Base-by-base conservation (phyloP, 2,888 invertebrate species). In the Drosophila parthenogenetica region DNA sequence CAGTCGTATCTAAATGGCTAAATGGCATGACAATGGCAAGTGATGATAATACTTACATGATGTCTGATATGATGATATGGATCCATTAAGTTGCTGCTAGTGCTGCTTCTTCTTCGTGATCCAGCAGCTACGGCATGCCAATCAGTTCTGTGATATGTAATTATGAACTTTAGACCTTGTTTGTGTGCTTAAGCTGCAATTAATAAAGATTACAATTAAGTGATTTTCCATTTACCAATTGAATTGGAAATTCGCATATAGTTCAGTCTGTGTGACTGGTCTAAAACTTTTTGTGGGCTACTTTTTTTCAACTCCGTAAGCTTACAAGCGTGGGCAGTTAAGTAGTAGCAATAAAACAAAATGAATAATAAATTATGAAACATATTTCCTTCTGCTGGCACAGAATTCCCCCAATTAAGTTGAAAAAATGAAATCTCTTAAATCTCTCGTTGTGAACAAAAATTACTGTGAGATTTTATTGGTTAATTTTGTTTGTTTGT, bases 21-120 rank as follows among this genome's bases (percentile, higher is more conserved):
- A 74, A 68, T 78, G 61, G 54, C 13, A 43, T 58, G 39, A 77
- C 71, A 68, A 68, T 73, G 58, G 50, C 14, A 5, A 40, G 48
- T 39, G 49, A 14, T 45, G 65, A 22, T 16, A 13, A 14, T 46
- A 81, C 89, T 89, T 73, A 90, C 89, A 88, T 89, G 89, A 79
- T 90, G 89, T 83, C 89, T 89, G 81, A 89, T 90, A 89, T 90
- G 89, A 81, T 89, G 89, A 88, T 89, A 90, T 86, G 89, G 80
- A 89, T 90, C 89, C 89, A 90, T 90, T 89, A 88, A 75, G 80
- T 76, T 79, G 81, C 19, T 63, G 77, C 69, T 63, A 35, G 58
- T 73, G 73, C 66, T 63, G 58, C 53, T 48, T 40, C 66, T 63
- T 43, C 55, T 64, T 3, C 35, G 53, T 69, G 45, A 50, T 57